Base-by-base conservation (phyloP, 2,888 invertebrate genomes). In the Philaethria dido region DNA sequence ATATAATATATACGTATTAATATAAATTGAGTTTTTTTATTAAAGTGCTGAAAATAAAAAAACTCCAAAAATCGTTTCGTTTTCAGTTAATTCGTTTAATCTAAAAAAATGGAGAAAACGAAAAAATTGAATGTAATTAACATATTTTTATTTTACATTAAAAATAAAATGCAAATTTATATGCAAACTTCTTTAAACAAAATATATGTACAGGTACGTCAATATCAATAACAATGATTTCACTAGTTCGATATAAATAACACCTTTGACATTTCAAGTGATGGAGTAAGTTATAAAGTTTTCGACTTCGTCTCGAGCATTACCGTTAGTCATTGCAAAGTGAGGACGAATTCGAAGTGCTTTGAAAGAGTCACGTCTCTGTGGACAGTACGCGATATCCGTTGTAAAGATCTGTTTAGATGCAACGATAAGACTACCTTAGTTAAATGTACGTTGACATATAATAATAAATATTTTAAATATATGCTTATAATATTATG, bases 311-410 rank as follows among this genome's bases (percentile, higher is more conserved):
- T 52, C 14, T 78, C 75, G 79, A 79, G 79, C 78, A 79, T 80
- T 75, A 75, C 76, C 77, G 77, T 80, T 79, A 79, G 75, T 82
- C 80, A 80, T 78, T 63, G 64, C 67, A 70, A 78, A 78, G 73
- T 76, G 74, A 72, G 70, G 71, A 71, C 66, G 62, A 70, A 72
- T 66, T 69, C 69, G 62, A 52, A 74, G 72, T 69, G 68, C 54
- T 69, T 69, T 59, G 66, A 64, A 69, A 69, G 66, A 68, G 63
- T 63, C 69, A 66, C 55, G 69, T 72, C 70, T 72, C 73, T 47
- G 47, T 33, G 72, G 72, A 68, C 61, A 66, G 22, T 55, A 64
- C 3, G 33, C 67, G 62, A 71, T 69, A 72, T 67, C 60, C 59
- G 33, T 16, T 59, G 64, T 71, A 70, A 65, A 60, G 70, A 45